Evolutionary conservation across 1,140 invertebrate species (phyloP).

Genomic region (Dendrolimus punctatus): DNA sequence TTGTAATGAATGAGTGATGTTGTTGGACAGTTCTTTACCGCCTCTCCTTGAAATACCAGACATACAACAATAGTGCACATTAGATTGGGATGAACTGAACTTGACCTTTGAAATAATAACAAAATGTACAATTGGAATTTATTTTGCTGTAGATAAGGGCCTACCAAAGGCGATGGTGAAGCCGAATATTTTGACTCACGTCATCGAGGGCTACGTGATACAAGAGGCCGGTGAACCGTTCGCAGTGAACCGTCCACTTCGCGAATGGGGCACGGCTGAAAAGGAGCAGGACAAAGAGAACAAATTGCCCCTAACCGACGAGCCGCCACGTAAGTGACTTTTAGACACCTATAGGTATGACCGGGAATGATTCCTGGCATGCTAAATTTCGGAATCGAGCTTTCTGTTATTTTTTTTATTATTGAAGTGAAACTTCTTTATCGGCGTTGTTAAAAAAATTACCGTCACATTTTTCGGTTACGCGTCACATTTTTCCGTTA

Average conservation of each 20-base stretch:
- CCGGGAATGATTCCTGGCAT: too few relatives aligned
- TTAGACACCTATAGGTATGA: not conserved
- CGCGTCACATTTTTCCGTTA: too few relatives aligned
- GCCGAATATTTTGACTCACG: constrained; percentile 95
- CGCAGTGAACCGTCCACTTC: constrained; percentile 73
- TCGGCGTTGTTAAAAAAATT: too few relatives aligned
- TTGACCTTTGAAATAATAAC: not conserved
- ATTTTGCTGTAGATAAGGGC: constrained; percentile 72
- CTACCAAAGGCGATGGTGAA: constrained; percentile 96
- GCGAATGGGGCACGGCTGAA: constrained; percentile 58
- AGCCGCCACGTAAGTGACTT: constrained; percentile 78
- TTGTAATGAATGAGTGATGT: too few relatives aligned
- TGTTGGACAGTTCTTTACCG: too few relatives aligned
- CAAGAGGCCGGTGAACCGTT: constrained; percentile 94
- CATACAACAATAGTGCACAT: not conserved
- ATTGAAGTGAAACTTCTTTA: too few relatives aligned
- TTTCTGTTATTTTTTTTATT: too few relatives aligned
- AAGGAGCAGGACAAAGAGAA: constrained; percentile 67
- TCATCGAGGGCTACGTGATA: constrained; percentile 97
- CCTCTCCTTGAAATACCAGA: not conserved
- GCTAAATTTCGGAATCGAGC: too few relatives aligned
- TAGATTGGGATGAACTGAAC: not conserved
- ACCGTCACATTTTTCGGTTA: too few relatives aligned
- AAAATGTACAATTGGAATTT: not conserved
- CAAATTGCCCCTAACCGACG: constrained; percentile 74